Percentiles rank a stretch among this genome's conserved stretches.
Evolutionary conservation across 2,888 invertebrate genomes (phyloP).

Genomic region (Lissonota sp.): DNA sequence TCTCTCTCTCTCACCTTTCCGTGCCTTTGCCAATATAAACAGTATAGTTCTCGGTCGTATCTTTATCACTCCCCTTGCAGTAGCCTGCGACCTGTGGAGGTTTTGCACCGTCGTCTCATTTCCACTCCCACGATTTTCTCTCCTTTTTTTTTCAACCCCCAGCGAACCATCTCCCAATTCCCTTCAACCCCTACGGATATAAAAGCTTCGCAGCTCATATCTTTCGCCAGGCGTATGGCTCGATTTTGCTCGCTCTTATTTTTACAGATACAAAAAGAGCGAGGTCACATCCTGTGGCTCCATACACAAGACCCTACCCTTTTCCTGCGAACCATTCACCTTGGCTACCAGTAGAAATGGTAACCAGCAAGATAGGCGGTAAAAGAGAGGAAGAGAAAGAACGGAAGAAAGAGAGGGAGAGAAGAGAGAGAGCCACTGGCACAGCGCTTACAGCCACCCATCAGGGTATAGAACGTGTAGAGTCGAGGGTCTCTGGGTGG

Average conservation of each 20-base stretch:
- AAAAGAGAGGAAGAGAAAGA: constrained; percentile 29
- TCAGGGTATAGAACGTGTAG: constrained; percentile 63
- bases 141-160: background rate
- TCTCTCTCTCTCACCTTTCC: background rate
- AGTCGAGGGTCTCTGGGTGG: constrained; percentile 78
- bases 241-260: constrained; percentile 17
- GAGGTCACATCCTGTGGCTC: constrained; percentile 21
- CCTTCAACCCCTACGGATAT: constrained; percentile 1
- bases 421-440: constrained; percentile 14
- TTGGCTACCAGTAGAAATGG: constrained; percentile 16
- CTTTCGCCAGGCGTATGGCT: constrained; percentile 14
- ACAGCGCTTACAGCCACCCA: constrained; percentile 3
- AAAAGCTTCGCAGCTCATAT: constrained; percentile 39
- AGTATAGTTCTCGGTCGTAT: constrained; percentile 30
- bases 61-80: constrained; percentile 23
- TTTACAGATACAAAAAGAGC: background rate
- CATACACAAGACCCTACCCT: constrained; percentile 51
- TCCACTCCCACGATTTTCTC: constrained; percentile 17
- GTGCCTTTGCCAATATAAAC: background rate
- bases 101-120: constrained; percentile 35
- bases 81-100: background rate
- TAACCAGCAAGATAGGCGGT: constrained; percentile 1
- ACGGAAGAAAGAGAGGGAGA: constrained; percentile 61
- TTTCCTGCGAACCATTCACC: constrained; percentile 52
- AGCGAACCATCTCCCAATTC: background rate